A percentile compares a stretch with the other conserved stretches of the same genome.
phyloP scores from a whole-genome alignment of 2,113 vertebrate species.

The Albula glossodonta region DNA sequence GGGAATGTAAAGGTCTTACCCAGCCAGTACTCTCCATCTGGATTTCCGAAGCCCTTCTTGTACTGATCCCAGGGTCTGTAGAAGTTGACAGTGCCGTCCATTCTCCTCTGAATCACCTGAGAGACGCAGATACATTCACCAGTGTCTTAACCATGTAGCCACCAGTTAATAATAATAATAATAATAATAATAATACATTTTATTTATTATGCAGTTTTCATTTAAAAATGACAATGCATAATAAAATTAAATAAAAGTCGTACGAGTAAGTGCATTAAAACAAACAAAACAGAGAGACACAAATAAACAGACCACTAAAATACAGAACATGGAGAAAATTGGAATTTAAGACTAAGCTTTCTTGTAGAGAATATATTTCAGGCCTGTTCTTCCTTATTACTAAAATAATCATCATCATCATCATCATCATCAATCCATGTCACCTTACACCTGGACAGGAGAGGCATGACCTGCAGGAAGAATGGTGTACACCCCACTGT shows the following conservation, averaged over 20 bases:
- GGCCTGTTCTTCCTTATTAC: too few species aligned
- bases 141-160: background rate
- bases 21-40: constrained; percentile 73
- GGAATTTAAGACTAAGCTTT: too few species aligned
- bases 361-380: too few species aligned
- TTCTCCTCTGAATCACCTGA: constrained; percentile 76
- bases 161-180: background rate
- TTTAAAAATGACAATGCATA: too few species aligned
- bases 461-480: constrained; percentile 66
- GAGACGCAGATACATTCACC: background rate
- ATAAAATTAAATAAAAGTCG: too few species aligned
- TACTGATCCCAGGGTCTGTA: constrained; percentile 75
- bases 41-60: constrained; percentile 68
- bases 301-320: too few species aligned
- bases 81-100: constrained; percentile 73
- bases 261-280: too few species aligned
- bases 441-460: constrained; percentile 74
- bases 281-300: too few species aligned
- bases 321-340: too few species aligned
- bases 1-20: constrained; percentile 50
- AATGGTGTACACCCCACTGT: constrained; percentile 73
- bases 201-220: too few species aligned
- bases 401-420: too few species aligned
- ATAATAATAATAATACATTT: too few species aligned
- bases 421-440: constrained; percentile 62